Evolutionary conservation across 2,888 invertebrate species (phyloP).

Genomic region (Aromia moschata): DNA sequence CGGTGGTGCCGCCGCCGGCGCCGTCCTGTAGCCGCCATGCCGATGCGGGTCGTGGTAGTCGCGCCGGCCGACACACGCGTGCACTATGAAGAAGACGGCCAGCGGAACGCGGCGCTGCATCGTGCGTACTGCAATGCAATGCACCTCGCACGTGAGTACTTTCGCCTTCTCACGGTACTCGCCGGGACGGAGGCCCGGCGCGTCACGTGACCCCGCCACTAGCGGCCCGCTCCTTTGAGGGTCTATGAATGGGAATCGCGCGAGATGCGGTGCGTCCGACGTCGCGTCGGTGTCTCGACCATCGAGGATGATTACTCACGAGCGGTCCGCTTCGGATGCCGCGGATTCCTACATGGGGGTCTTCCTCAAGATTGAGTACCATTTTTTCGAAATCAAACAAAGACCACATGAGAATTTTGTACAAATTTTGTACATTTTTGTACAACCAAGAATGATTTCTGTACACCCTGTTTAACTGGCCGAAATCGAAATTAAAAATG

Average conservation of each 20-base stretch:
- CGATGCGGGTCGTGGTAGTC: constrained; percentile 13
- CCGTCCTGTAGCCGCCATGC: constrained; percentile 1
- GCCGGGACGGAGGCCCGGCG: constrained; percentile 1
- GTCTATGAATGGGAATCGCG: constrained; percentile 20
- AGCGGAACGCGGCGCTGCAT: constrained; percentile 23
- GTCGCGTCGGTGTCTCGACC: background rate
- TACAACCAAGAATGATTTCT: too few relatives aligned
- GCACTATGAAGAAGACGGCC: constrained; percentile 25
- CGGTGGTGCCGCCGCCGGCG: constrained; percentile 1
- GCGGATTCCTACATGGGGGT: background rate
- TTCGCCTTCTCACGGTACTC: constrained; percentile 35
- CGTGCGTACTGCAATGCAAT: constrained; percentile 28
- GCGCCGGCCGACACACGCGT: constrained; percentile 23
- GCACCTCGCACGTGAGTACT: constrained; percentile 40
- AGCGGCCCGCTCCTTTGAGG: constrained; percentile 22
- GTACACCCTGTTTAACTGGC: too few relatives aligned
- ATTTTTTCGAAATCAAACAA: too few relatives aligned
- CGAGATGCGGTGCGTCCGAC: constrained; percentile 1
- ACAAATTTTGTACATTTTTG: too few relatives aligned
- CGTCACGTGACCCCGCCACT: constrained; percentile 31
- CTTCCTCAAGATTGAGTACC: too few relatives aligned
- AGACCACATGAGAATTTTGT: too few relatives aligned
- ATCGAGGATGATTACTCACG: background rate
- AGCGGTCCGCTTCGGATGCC: background rate
- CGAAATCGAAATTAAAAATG: too few relatives aligned